Evolutionary conservation across 2,113 vertebrate genomes (phyloP).

Genomic region (Anhinga rufa): DNA sequence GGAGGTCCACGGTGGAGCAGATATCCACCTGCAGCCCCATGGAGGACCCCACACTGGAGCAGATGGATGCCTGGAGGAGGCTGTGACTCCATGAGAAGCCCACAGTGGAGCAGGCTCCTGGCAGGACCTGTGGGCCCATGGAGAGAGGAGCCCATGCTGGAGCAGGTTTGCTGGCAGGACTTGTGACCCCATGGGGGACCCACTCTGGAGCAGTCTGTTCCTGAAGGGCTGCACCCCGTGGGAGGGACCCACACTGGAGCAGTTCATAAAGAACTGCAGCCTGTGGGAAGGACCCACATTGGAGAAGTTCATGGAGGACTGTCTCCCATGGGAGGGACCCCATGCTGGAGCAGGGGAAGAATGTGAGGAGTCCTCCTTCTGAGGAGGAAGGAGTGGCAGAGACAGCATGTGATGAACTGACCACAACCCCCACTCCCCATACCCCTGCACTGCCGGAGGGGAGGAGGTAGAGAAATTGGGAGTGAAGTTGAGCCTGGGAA

Average conservation of each 20-base stretch:
- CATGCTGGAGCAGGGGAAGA: not conserved
- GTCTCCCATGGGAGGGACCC: not conserved
- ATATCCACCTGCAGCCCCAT: not conserved
- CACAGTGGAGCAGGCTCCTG: not conserved
- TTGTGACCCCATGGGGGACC: no score
- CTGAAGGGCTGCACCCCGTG: no score
- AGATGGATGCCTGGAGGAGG: not conserved
- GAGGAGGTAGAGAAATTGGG: not conserved
- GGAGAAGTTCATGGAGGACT: not conserved
- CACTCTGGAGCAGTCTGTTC: not conserved
- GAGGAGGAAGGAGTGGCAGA: not conserved
- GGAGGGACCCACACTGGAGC: not conserved
- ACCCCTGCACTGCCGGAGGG: accelerated
- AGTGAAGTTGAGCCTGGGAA: not conserved
- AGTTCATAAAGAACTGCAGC: not conserved
- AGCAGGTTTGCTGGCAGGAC: no score
- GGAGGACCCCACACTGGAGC: not conserved
- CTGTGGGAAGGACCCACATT: not conserved
- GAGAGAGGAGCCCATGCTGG: no score
- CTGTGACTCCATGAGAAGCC: not conserved
- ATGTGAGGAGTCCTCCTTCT: not conserved
- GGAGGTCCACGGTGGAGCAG: not conserved
- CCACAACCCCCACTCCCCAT: not conserved
- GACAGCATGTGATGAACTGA: not conserved
- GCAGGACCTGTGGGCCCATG: no score